Conservation (phyloP, 2,888 invertebrate genomes). For the Dioctria linearis region DNA sequence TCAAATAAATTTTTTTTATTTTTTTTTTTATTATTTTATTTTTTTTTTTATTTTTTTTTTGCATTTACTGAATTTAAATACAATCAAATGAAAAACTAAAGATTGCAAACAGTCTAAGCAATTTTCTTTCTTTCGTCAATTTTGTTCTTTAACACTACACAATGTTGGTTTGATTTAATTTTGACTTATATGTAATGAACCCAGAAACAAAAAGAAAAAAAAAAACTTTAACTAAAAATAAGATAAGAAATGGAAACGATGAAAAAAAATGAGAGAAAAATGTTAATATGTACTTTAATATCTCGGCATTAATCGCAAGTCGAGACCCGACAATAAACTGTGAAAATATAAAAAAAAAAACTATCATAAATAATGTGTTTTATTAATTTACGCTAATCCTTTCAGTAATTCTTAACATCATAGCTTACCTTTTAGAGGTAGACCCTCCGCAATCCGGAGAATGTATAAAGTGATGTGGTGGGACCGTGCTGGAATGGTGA, state of each 20-base stretch:
- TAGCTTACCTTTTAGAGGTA: not conserved
- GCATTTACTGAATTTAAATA: not conserved
- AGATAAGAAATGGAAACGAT: conserved; percentile 59
- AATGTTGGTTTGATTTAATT: conserved; percentile 10
- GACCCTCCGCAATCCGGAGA: not conserved
- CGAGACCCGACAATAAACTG: conserved; percentile 72
- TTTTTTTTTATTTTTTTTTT: not conserved
- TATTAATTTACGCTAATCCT: conserved; percentile 44
- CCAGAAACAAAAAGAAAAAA: conserved; percentile 17
- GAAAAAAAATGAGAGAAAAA: conserved; percentile 59
- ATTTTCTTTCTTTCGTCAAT: not conserved
- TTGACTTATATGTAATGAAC: too few species aligned
- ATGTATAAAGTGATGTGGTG: not conserved
- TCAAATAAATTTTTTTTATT: too few species aligned
- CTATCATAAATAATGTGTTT: conserved; percentile 52
- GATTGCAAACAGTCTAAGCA: not conserved
- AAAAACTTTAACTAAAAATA: conserved; percentile 61
- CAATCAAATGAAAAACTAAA: not conserved
- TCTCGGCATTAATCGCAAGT: conserved; percentile 70
- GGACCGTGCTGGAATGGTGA: not conserved
- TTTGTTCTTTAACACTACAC: not conserved
- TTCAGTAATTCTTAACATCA: not conserved
- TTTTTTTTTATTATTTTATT: too few species aligned
- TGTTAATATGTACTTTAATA: conserved; percentile 67
- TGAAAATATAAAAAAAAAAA: conserved; percentile 66